These are phyloP conservation scores for Chaetura pelagica DNA, from an alignment of 2,113 vertebrate genomes.

Conservation along the genomic window DNA sequence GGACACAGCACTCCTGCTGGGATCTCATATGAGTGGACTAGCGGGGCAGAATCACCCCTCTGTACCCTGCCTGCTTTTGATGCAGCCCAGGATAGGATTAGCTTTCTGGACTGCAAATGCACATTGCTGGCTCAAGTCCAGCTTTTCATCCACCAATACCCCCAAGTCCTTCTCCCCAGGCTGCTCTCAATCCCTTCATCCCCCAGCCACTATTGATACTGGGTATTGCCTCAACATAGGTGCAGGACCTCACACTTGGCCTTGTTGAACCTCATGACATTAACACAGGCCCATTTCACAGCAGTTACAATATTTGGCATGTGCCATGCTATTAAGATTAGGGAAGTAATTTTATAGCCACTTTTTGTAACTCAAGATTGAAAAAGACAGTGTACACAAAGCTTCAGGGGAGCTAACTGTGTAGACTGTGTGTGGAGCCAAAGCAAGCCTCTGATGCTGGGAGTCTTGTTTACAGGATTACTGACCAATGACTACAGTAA, in stretches of 20 bases:
- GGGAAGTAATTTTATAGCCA: background rate
- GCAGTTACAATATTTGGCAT: background rate
- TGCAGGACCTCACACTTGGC: background rate
- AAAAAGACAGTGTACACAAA: background rate
- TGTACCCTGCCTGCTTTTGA: too few relatives aligned
- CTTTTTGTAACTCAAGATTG: background rate
- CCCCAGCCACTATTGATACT: too few relatives aligned
- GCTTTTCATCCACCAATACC: background rate
- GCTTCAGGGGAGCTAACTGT: background rate
- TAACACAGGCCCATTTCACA: accelerated
- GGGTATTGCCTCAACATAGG: too few relatives aligned
- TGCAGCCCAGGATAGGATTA: background rate
- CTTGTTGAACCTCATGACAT: background rate
- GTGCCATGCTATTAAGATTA: background rate
- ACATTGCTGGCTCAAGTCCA: background rate
- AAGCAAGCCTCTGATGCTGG: accelerated
- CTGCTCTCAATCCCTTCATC: accelerated
- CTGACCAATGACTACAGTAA: background rate
- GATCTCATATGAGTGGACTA: background rate
- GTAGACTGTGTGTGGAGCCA: background rate
- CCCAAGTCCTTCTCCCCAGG: background rate
- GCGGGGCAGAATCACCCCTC: background rate
- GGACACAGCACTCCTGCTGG: too few relatives aligned
- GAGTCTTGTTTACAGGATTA: background rate
- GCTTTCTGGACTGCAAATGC: background rate